A percentile compares a stretch with the other conserved stretches of the same genome.
Conservation (phyloP, 2,113 vertebrate genomes). For the Oryzias javanicus region DNA sequence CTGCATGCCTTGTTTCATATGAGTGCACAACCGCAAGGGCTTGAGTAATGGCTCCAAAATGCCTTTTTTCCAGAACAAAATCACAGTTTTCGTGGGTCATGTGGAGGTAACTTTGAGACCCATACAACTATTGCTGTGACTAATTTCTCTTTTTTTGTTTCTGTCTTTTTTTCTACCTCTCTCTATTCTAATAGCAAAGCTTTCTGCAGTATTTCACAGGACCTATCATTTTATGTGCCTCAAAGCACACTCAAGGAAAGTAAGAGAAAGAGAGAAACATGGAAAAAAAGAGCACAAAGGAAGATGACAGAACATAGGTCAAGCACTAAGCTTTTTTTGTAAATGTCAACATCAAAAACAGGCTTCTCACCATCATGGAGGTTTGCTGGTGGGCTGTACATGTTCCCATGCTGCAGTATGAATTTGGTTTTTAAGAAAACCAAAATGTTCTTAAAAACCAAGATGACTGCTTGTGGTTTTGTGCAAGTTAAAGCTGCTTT, state of each 20-base stretch:
- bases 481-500: slow-evolving; percentile 16
- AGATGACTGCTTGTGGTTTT: slow-evolving; percentile 35
- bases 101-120: slow-evolving; percentile 53
- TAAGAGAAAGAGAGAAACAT: slow-evolving; percentile 15
- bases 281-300: slow-evolving; percentile 35
- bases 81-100: slow-evolving; percentile 61
- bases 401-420: slow-evolving; percentile 41
- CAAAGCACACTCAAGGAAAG: slow-evolving; percentile 13
- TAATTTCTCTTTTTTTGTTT: slow-evolving; percentile 32
- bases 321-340: slow-evolving; percentile 56
- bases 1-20: slow-evolving; percentile 61
- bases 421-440: slow-evolving; percentile 47
- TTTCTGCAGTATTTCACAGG: slow-evolving; percentile 34
- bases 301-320: slow-evolving; percentile 50
- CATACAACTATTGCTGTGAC: slow-evolving; percentile 49
- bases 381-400: slow-evolving; percentile 30
- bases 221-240: slow-evolving; percentile 31
- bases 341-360: slow-evolving; percentile 64
- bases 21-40: slow-evolving; percentile 63
- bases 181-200: slow-evolving; percentile 42
- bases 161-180: slow-evolving; percentile 19
- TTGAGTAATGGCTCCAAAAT: slow-evolving; percentile 71
- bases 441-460: slow-evolving; percentile 38
- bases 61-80: slow-evolving; percentile 61
- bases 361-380: slow-evolving; percentile 28